Conservation (phyloP, 2,797 vertebrate genomes). For the Cirrhinus molitorella region DNA sequence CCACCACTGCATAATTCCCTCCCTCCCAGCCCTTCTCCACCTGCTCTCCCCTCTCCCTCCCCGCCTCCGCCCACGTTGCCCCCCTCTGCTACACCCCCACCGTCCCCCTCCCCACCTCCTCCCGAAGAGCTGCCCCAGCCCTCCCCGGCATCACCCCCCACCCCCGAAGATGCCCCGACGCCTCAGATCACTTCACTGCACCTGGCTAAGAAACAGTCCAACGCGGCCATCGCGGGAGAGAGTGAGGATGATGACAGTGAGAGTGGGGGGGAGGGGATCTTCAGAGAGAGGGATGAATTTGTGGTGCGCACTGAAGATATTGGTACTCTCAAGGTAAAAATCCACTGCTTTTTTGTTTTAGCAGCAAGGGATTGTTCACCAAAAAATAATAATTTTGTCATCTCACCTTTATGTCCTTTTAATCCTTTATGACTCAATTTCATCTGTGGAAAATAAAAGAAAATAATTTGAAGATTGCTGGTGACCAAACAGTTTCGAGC, state of each 20-base stretch:
- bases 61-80: conserved; percentile 75
- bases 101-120: conserved; percentile 63
- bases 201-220: conserved; percentile 89
- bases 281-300: conserved; percentile 90
- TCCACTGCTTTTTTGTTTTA: background rate
- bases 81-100: conserved; percentile 73
- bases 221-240: conserved; percentile 88
- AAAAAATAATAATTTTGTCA: background rate
- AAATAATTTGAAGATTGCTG: background rate
- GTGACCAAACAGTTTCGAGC: background rate
- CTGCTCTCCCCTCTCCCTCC: conserved; percentile 65
- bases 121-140: conserved; percentile 64
- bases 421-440: background rate
- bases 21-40: conserved; percentile 67
- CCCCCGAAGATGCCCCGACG: conserved; percentile 81
- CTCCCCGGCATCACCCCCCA: conserved; percentile 80
- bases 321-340: conserved; percentile 85
- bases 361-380: background rate
- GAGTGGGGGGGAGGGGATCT: conserved; percentile 90
- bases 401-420: background rate
- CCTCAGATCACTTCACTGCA: conserved; percentile 85
- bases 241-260: conserved; percentile 90
- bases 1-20: conserved; percentile 65
- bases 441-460: background rate
- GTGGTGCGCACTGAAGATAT: conserved; percentile 90